phyloP scores from a whole-genome alignment of 2,113 vertebrate species.

The Psilopogon haemacephalus region DNA sequence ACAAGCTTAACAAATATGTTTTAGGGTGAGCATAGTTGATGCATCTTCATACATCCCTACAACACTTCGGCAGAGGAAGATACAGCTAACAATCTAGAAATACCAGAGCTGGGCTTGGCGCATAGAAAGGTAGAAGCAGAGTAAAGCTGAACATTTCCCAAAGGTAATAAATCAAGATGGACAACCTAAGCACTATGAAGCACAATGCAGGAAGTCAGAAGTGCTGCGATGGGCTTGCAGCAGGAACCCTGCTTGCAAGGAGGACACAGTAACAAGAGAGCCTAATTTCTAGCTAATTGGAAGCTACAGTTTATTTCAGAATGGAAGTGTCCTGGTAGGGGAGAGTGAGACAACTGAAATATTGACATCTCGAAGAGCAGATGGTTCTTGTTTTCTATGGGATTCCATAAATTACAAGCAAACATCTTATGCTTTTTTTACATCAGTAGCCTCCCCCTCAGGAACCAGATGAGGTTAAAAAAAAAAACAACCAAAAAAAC shows the following conservation, averaged over 20 bases:
- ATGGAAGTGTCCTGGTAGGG: constrained; percentile 46
- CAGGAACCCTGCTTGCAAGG: not conserved
- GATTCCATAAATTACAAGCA: constrained; percentile 67
- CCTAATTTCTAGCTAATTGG: not conserved
- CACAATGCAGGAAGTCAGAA: not conserved
- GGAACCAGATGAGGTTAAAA: constrained; percentile 14
- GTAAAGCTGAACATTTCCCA: not conserved
- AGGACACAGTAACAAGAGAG: not conserved
- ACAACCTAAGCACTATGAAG: not conserved
- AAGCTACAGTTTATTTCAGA: constrained; percentile 43
- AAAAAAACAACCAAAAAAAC: not conserved
- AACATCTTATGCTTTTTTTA: constrained; percentile 27
- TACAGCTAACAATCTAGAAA: not conserved
- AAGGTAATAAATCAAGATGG: not conserved
- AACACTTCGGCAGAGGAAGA: not conserved
- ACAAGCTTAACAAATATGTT: not conserved
- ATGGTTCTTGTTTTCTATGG: constrained; percentile 65
- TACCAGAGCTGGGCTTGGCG: not conserved
- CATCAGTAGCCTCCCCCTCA: constrained; percentile 26
- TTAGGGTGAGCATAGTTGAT: not conserved
- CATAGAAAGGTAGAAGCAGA: not conserved
- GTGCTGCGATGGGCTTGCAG: not conserved
- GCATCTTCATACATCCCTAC: not conserved
- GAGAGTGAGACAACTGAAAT: constrained; percentile 54
- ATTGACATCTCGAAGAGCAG: constrained; percentile 56